Evolutionary conservation across 2,888 invertebrate genomes (phyloP), one percentile per base, ranked within the genome.

Genomic region (Proisotoma minuta): DNA sequence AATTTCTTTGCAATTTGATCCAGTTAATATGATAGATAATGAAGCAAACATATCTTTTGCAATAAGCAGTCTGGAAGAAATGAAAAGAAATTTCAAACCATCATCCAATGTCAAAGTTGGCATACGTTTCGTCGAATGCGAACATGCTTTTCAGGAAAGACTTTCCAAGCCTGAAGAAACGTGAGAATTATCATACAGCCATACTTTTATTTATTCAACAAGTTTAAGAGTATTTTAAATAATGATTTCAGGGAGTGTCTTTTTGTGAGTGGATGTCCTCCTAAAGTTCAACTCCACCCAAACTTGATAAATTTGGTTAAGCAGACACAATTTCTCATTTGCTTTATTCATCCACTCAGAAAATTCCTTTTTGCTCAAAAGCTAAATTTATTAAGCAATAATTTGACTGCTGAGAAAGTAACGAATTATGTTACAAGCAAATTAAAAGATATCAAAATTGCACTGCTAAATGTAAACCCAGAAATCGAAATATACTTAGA

Each of bases 401-500:
- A n/a, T n/a, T n/a, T n/a, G n/a, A n/a, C n/a, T n/a, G n/a, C n/a
- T n/a, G n/a, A n/a, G n/a, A n/a, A 47, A 47, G 20, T n/a, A 5
- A 18, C 20, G n/a, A 18, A 10, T 10, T 10, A 47, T n/a, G 60
- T 64, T 23, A 27, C 39, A 34, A 24, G 54, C 34, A 57, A 59
- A 22, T 53, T 64, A 2, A 2, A 57, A 5, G 43, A 4, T 1
- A 47, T 48, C 10, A 40, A 49, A 18, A 15, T 48, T 5, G 52
- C 51, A 3, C 27, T 62, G 0, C 10, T 39, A 24, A 52, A 59
- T 23, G 26, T 62, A 18, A 65, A 65, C 48, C 57, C 62, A 22
- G 23, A 26, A 2, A 39, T 65, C 18, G 57, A 62, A 20, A 56
- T 65, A 0, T 59, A 62, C 53, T 62, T 60, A 12, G 39, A 62